Evolutionary conservation across 2,888 invertebrate genomes (phyloP), one percentile per base, ranked within the genome.

Genomic region (Phrixothrix hirtus): DNA sequence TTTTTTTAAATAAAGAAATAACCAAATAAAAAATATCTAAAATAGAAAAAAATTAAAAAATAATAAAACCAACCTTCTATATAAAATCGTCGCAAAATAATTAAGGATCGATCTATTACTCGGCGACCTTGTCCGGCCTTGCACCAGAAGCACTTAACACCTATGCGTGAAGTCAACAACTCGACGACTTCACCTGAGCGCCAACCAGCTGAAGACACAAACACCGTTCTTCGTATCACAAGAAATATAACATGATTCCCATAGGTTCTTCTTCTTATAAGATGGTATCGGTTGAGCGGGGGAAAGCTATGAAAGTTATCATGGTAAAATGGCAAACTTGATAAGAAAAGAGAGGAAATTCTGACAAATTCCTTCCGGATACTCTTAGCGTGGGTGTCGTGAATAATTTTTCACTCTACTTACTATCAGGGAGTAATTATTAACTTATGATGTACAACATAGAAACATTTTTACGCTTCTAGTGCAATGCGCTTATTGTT

Each of bases 61-160:
- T 5, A 21, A 21, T 5, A 21, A 21, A 5, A 21, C 21, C 4
- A 21, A 21, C 21, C 21, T 21, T 21, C 21, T 3, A 21, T 21
- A 21, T 5, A 21, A 7, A 21, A 7, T 21, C 21, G 7, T 7
- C 21, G 7, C 21, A 21, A 21, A 21, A 21, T 21, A 7, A 21
- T 21, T 21, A 21, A 21, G 4, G 21, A 7, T 7, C 3, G 21
- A 7, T 7, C 7, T 5, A 21, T 21, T 5, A 5, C 21, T 21
- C 3, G 4, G 47, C 59, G 57, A 49, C 59, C 59, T 59, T 59
- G 57, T 34, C n/a, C 55, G 59, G 55, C 59, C 59, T 59, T 59
- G 59, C 56, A 59, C 56, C 47, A 58, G 38, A 50, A 53, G 53
- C 58, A 54, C 56, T 47, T 52, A 34, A 52, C 52, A 52, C 52